Percentiles rank a stretch among this genome's conserved stretches.
Evolutionary conservation across 2,797 vertebrate genomes (phyloP).

Genomic region (Dermochelys coriacea): DNA sequence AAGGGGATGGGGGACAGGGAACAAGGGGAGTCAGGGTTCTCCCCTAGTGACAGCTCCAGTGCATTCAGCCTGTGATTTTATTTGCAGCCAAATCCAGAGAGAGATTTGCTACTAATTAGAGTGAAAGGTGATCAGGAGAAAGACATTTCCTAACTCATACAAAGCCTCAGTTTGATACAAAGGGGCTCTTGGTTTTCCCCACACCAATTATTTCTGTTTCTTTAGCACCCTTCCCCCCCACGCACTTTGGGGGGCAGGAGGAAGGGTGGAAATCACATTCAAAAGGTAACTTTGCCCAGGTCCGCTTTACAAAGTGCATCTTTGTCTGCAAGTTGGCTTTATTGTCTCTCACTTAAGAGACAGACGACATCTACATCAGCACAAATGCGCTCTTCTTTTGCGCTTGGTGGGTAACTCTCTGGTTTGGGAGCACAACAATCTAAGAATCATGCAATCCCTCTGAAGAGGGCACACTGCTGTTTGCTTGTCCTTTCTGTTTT

Average conservation of each 20-base stretch:
- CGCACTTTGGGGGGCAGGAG: background rate
- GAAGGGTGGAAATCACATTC: background rate
- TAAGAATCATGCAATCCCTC: background rate
- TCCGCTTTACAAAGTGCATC: background rate
- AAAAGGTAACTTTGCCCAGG: background rate
- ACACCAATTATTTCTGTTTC: background rate
- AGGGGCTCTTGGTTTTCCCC: background rate
- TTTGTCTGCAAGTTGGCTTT: background rate
- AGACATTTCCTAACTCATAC: background rate
- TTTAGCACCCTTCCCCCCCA: accelerated
- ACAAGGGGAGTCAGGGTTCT: background rate
- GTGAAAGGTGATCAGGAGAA: background rate
- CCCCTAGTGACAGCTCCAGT: background rate
- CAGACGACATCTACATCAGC: background rate
- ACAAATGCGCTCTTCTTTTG: background rate
- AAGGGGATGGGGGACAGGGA: background rate
- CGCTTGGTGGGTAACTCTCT: background rate
- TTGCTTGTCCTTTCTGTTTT: background rate
- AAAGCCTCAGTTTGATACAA: background rate
- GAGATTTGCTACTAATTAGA: constrained; percentile 1
- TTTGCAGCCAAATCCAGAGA: background rate
- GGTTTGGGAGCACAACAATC: background rate
- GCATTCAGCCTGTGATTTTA: background rate
- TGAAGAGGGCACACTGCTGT: background rate
- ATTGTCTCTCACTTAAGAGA: background rate